Percentiles rank a stretch among this genome's conserved stretches.
Conservation (phyloP, 2,888 invertebrate genomes). For the Dicyrtomina minuta region DNA sequence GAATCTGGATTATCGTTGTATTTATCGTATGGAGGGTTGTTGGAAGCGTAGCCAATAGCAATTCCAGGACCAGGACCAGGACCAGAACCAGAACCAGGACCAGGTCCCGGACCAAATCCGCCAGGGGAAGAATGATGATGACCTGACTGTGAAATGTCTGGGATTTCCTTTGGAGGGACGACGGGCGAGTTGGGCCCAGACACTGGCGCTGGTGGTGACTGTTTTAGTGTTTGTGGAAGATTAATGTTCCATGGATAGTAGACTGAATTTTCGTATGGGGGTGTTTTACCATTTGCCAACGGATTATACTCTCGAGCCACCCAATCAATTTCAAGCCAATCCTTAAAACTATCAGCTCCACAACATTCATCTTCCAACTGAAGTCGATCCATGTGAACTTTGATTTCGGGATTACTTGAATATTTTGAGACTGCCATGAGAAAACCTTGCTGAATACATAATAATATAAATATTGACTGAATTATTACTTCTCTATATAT, state of each 20-base stretch:
- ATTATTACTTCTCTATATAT: neutral
- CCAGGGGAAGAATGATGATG: too few species aligned
- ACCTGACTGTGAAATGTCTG: slow-evolving; percentile 7
- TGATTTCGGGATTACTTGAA: neutral
- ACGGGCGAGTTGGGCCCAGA: neutral
- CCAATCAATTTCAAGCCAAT: slow-evolving; percentile 27
- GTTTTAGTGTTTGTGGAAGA: neutral
- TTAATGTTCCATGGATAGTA: slow-evolving; percentile 24
- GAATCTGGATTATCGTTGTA: too few species aligned
- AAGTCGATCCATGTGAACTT: slow-evolving; percentile 12
- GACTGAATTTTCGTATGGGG: slow-evolving; percentile 8
- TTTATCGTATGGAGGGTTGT: too few species aligned
- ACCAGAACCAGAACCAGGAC: too few species aligned
- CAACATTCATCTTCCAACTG: slow-evolving; percentile 29
- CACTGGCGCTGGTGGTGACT: neutral
- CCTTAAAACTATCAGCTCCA: slow-evolving; percentile 28
- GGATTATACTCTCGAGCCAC: slow-evolving; percentile 20
- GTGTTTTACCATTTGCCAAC: neutral
- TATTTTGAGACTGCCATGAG: slow-evolving; percentile 12
- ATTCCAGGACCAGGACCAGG: too few species aligned
- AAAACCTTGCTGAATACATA: slow-evolving; percentile 4
- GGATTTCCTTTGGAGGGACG: neutral
- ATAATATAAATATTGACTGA: neutral
- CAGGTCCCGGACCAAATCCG: too few species aligned
- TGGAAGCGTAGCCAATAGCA: too few species aligned